Evolutionary conservation across 37 sponge, comb jelly and placozoan species (phyloP).

Genomic region (Geodia barretti): DNA sequence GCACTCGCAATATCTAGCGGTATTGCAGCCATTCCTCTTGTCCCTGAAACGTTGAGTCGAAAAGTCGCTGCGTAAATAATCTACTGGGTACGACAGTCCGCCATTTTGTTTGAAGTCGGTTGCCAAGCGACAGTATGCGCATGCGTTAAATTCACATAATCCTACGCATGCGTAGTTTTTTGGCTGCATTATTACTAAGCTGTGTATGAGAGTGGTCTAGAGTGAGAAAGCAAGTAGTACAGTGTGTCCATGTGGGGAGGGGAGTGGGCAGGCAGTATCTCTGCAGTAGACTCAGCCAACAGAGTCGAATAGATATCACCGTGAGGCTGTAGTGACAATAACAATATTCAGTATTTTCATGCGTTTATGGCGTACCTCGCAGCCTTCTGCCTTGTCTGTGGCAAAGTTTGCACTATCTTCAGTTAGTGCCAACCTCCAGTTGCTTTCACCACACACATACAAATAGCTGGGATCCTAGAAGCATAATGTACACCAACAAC

Average conservation of each 20-base stretch:
- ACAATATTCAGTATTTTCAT: too few species aligned
- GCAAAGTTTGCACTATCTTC: slow-evolving; percentile 48
- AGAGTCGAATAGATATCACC: background rate
- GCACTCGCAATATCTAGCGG: slow-evolving; percentile 9
- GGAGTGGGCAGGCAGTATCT: background rate
- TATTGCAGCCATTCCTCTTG: background rate
- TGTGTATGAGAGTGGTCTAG: background rate
- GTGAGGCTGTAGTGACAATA: background rate
- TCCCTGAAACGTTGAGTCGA: too few species aligned
- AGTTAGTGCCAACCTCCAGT: slow-evolving; percentile 17
- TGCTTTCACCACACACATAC: slow-evolving; percentile 37
- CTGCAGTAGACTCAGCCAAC: background rate
- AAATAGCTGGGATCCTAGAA: background rate
- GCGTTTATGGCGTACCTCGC: too few species aligned
- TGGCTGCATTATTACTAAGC: too few species aligned
- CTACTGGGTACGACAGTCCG: background rate
- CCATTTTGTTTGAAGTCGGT: slow-evolving; percentile 19
- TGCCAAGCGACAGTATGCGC: background rate
- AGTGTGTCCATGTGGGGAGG: background rate
- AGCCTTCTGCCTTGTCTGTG: slow-evolving; percentile 10
- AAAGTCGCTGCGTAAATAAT: too few species aligned
- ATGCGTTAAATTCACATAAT: too few species aligned
- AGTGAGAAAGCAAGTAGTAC: background rate
- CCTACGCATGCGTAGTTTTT: too few species aligned
- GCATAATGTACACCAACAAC: background rate